These are phyloP conservation scores for Pyrochroa serraticornis DNA, from an alignment of 2,888 invertebrate species.

Conservation along the genomic window DNA sequence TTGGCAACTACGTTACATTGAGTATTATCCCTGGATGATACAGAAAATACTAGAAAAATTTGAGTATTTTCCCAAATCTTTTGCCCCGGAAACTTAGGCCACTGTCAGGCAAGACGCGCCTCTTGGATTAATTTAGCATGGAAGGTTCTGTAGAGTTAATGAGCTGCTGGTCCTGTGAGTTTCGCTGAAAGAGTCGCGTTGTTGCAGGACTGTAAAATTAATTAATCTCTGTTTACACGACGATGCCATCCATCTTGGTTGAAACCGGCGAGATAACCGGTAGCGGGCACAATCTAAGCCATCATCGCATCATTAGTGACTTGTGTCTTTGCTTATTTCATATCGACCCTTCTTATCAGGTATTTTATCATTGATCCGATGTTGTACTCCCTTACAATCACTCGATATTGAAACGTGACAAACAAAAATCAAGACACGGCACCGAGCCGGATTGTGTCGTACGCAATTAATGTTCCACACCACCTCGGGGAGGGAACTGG, in stretches of 20 bases:
- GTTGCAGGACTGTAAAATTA: slow-evolving; percentile 3
- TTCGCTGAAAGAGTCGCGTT: not conserved
- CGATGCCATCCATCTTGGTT: slow-evolving; percentile 36
- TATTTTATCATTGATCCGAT: slow-evolving; percentile 25
- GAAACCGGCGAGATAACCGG: slow-evolving; percentile 39
- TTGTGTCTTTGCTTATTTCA: slow-evolving; percentile 40
- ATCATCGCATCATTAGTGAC: slow-evolving; percentile 45
- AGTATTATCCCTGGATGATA: too few species aligned
- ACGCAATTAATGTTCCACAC: slow-evolving; percentile 28
- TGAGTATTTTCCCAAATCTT: too few species aligned
- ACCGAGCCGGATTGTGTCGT: slow-evolving; percentile 20
- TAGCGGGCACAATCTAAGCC: slow-evolving; percentile 41
- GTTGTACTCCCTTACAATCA: slow-evolving; percentile 28
- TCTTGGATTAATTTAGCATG: too few species aligned
- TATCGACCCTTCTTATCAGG: slow-evolving; percentile 33
- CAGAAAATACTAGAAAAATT: too few species aligned
- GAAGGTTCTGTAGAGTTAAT: too few species aligned
- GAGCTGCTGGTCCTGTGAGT: too few species aligned
- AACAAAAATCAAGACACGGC: slow-evolving; percentile 29
- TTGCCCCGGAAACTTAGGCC: too few species aligned
- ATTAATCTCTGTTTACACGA: too few species aligned
- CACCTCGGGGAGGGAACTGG: slow-evolving; percentile 20
- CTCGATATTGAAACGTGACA: slow-evolving; percentile 31
- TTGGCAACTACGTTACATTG: too few species aligned
- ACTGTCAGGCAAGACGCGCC: too few species aligned